phyloP scores from a whole-genome alignment of 2,797 vertebrate species.

The Synanceia verrucosa region DNA sequence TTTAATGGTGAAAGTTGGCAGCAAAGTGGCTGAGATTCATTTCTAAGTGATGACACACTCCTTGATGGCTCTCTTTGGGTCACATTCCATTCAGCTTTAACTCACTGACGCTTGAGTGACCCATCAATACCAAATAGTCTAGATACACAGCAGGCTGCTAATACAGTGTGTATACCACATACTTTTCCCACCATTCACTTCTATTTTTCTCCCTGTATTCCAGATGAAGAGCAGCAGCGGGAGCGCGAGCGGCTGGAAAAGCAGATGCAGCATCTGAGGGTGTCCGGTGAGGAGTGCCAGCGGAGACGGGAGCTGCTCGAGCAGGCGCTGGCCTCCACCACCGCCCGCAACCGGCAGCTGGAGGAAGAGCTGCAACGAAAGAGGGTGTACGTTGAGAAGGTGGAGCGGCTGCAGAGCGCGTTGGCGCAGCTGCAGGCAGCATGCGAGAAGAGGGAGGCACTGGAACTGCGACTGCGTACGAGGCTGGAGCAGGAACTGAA shows the following conservation, averaged over 20 bases:
- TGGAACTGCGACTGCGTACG: conserved; percentile 91
- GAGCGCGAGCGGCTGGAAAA: conserved; percentile 90
- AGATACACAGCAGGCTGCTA: no score
- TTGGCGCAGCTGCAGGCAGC: conserved; percentile 95
- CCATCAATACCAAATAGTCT: no score
- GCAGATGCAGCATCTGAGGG: conserved; percentile 86
- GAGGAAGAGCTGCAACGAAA: conserved; percentile 94
- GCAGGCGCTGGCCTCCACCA: conserved; percentile 88
- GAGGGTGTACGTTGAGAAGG: conserved; percentile 94
- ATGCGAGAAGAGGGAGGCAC: conserved; percentile 93
- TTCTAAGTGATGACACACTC: conserved; percentile 38
- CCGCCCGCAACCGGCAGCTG: conserved; percentile 86
- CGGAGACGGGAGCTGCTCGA: conserved; percentile 89
- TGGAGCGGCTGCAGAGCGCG: conserved; percentile 92
- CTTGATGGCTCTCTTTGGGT: conserved; percentile 33
- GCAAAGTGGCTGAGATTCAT: conserved; percentile 14
- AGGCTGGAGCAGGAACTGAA: conserved; percentile 96
- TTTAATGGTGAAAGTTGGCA: background rate
- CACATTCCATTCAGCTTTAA: conserved; percentile 37
- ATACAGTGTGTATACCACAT: no score
- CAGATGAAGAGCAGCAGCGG: conserved; percentile 92
- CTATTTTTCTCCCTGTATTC: background rate
- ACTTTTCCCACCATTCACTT: background rate
- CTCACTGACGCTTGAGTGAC: conserved; percentile 5
- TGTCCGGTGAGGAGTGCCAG: conserved; percentile 90